Evolutionary conservation across 23 tunicate species (phyloP).

Genomic region (Trididemnum miniatum): DNA sequence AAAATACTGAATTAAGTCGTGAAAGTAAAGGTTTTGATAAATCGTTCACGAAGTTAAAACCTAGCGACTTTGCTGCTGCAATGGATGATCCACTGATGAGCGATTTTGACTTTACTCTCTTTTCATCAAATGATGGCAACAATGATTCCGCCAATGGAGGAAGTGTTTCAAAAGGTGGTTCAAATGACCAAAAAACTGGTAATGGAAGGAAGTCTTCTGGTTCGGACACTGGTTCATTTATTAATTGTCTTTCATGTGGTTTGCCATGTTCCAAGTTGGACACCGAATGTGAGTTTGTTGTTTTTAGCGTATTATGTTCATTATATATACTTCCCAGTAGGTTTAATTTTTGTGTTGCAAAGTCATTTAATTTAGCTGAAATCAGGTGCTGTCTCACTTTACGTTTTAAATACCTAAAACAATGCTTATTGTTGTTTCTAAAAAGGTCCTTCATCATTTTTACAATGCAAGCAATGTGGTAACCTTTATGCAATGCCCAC

Average conservation of each 20-base stretch:
- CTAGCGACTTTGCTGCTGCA: neutral
- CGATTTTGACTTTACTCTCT: neutral
- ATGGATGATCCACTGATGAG: neutral
- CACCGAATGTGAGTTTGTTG: constrained; percentile 41
- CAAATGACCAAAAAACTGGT: constrained; percentile 17
- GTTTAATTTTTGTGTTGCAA: too few relatives aligned
- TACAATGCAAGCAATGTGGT: constrained; percentile 55
- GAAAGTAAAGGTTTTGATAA: neutral
- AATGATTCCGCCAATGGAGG: neutral
- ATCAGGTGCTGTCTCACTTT: too few relatives aligned
- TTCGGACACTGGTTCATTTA: constrained; percentile 2
- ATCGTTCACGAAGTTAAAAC: neutral
- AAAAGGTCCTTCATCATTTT: constrained; percentile 50
- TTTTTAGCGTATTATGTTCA: too few relatives aligned
- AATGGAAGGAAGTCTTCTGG: constrained; percentile 31
- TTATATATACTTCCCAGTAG: too few relatives aligned
- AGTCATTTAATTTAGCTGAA: too few relatives aligned
- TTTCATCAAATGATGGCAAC: neutral
- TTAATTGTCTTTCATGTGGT: constrained; percentile 35
- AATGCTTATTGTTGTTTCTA: too few relatives aligned
- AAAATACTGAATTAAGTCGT: neutral
- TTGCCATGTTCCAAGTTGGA: constrained; percentile 27
- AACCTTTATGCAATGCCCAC: constrained; percentile 37
- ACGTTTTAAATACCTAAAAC: too few relatives aligned
- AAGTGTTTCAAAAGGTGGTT: constrained; percentile 1